A percentile compares a stretch with the other conserved stretches of the same genome.
Conservation (phyloP, 2,113 vertebrate genomes). For the Oryzias melastigma region DNA sequence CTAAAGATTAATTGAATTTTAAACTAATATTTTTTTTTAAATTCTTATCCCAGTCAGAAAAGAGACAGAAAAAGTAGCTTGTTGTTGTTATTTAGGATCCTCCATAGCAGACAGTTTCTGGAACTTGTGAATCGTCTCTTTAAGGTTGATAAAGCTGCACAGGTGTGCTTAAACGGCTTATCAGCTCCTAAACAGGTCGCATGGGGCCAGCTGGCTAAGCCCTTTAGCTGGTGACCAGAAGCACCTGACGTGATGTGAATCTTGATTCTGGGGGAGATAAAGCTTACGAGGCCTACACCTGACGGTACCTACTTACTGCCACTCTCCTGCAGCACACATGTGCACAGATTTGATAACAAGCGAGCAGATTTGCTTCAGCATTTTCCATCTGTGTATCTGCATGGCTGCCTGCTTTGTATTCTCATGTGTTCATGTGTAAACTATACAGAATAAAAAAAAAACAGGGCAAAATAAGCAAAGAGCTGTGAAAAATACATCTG, state of each 20-base stretch:
- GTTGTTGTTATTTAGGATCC: background rate
- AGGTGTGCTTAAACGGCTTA: conserved; percentile 51
- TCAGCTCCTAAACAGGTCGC: conserved; percentile 61
- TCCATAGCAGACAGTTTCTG: background rate
- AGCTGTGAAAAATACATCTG: conserved; percentile 57
- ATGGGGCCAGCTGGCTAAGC: conserved; percentile 56
- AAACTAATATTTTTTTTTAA: no score
- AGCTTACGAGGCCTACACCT: conserved; percentile 32
- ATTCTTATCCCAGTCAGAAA: no score
- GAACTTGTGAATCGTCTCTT: conserved; percentile 19
- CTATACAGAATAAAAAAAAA: conserved; percentile 37
- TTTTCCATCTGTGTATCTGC: conserved; percentile 50
- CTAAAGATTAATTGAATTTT: no score
- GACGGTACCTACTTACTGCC: conserved; percentile 16
- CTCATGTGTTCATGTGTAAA: conserved; percentile 40
- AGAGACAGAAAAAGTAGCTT: no score
- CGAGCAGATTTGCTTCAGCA: conserved; percentile 18
- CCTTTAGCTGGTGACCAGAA: conserved; percentile 58
- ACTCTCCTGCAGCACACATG: background rate
- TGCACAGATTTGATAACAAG: conserved; percentile 27
- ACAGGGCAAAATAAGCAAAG: conserved; percentile 28
- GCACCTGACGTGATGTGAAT: conserved; percentile 55
- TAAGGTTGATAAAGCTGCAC: conserved; percentile 19
- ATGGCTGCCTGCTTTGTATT: conserved; percentile 45
- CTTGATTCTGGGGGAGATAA: conserved; percentile 47